Base-by-base conservation (phyloP, 1,140 invertebrate species). In the Nebria ingens region DNA sequence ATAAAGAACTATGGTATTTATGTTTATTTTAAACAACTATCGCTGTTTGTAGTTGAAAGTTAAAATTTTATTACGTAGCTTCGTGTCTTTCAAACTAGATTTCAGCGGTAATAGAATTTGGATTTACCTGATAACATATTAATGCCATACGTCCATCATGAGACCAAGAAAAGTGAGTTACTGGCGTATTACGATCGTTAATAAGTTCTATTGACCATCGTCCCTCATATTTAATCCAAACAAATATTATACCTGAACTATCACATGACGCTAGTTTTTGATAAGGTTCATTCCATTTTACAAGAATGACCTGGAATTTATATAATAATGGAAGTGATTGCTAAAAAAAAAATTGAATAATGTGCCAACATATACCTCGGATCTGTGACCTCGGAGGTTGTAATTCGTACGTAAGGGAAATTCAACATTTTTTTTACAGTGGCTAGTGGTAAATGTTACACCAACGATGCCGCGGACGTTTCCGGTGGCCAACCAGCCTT, bases 181-280 rank as follows among this genome's bases (percentile, higher is more conserved):
- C 94, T 40, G 94, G 91, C 1, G 91, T 97, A 65, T 89, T 97
- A 20, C 96, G 78, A 74, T 99, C 97, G 70, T 99, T 99, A 65
- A 99, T 98, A 52, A 98, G 79, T 74, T 99, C 97, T 60, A 98
- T 97, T 56, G 93, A 97, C 96, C 96, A 99, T 12, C 95, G 80
- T 4, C 95, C 94, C 69, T 98, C 96, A 71, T 98, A 98, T 69
- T 97, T 97, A 60, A 97, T 97, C 96, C 97, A 98, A 2, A 99
- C 93, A 72, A 98, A 99, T 64, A 98, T 98, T 22, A 98, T 92
- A 12, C 97, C 97, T 0, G 91, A 94, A 63, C 87, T 92, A 76
- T 98, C 97, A 74, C 95, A 98, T 2, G 94, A 96, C 1, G 95
- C 95, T 56, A 99, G 69, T 71, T 98, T 98, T 73, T 98, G 94